These are phyloP conservation scores for Cyanoramphus novaezelandiae DNA, from an alignment of 2,113 vertebrate genomes.

Conservation along the genomic window DNA sequence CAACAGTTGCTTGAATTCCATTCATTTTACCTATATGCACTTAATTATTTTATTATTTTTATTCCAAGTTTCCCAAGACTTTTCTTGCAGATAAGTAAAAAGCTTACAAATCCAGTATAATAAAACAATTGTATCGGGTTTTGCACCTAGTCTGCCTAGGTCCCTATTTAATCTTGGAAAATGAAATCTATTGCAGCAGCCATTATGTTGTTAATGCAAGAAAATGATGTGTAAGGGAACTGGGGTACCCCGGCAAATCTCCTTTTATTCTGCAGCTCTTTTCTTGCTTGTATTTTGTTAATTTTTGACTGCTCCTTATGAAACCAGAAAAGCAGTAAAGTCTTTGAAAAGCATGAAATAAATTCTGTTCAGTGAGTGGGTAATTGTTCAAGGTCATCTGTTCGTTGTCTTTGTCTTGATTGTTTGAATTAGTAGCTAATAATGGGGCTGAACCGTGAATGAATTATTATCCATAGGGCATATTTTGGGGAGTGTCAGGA, in stretches of 20 bases:
- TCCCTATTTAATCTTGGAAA: constrained; percentile 1
- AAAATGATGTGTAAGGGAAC: background rate
- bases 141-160: background rate
- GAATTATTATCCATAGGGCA: constrained; percentile 78
- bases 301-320: constrained; percentile 52
- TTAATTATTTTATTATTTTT: background rate
- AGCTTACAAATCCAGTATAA: background rate
- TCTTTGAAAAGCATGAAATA: constrained; percentile 76
- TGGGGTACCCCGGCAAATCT: background rate
- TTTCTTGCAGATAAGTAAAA: background rate
- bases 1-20: background rate
- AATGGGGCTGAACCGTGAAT: constrained; percentile 77
- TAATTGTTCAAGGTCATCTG: constrained; percentile 80
- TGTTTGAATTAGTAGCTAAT: constrained; percentile 82
- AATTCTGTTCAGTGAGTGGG: constrained; percentile 70
- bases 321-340: constrained; percentile 39
- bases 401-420: constrained; percentile 77
- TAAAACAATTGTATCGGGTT: background rate
- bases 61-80: background rate
- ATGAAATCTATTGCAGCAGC: background rate
- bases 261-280: constrained; percentile 11
- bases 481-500: constrained; percentile 81
- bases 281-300: constrained; percentile 35
- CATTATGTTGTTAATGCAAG: constrained; percentile 25
- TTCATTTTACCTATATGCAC: background rate